A percentile compares a stretch with the other conserved stretches of the same genome.
phyloP scores from a whole-genome alignment of 2,113 vertebrate genomes.

The Cromileptes altivelis region DNA sequence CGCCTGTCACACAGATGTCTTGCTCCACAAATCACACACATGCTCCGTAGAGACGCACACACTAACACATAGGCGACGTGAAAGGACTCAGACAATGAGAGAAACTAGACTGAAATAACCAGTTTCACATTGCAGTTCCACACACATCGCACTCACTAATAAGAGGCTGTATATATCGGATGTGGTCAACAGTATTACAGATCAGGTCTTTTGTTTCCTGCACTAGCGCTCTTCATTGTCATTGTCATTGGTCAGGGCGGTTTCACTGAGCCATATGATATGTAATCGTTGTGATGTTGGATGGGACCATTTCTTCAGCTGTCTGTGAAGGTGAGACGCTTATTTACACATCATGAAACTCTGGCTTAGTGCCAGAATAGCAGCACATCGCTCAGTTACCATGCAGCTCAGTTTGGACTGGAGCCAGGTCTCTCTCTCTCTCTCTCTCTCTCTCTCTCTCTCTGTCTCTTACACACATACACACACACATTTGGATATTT shows the following conservation, averaged over 20 bases:
- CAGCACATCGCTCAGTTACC: constrained; percentile 41
- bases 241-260: neutral
- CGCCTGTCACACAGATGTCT: constrained; percentile 75
- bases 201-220: neutral
- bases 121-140: neutral
- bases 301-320: neutral
- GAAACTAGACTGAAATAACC: neutral
- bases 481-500: constrained; percentile 1
- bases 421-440: constrained; percentile 20
- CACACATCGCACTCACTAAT: neutral
- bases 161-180: neutral
- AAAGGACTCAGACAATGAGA: constrained; percentile 27
- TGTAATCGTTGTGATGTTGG: constrained; percentile 3
- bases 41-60: constrained; percentile 9
- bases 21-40: constrained; percentile 59
- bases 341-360: constrained; percentile 42
- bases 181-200: neutral
- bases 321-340: constrained; percentile 14
- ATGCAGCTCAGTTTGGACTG: constrained; percentile 42
- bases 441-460: neutral
- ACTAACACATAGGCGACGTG: constrained; percentile 16
- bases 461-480: neutral
- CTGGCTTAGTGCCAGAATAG: constrained; percentile 62
- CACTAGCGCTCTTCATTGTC: neutral
- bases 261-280: neutral